Evolutionary conservation across 2,797 vertebrate species (phyloP), one percentile per base, ranked within the genome.

Genomic region (Myripristis jacobus): DNA sequence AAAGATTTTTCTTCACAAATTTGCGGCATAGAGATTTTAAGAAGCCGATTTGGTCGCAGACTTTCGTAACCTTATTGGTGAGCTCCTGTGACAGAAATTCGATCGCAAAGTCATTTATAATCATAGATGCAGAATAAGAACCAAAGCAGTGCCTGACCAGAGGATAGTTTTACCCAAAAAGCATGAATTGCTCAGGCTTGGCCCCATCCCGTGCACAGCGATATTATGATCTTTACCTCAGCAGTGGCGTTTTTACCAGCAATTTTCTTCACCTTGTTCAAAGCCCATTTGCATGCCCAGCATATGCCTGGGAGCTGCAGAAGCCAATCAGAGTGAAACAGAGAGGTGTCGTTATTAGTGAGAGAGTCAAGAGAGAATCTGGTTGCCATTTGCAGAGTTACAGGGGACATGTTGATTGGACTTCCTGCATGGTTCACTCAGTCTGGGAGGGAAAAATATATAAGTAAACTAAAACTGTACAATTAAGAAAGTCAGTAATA

Each of bases 201-300:
- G 38, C 12, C 15, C 38, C 38, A 15, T 13, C 12, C 38, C 15
- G 38, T 41, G 13, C 15, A 41, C 38, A 41, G 38, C 4, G 12
- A 13, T 13, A 41, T 38, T 11, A 38, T 15, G 13, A 1, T 36
- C 9, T 41, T 41, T 80, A 92, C 89, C 88, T 77, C 73, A 1
- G 7, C 16, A 0, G 73, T 85, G 12, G 13, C 7, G 0, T 70
- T 74, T 0, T 7, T 0, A 27, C 64, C 59, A 0, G 66, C 0
- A 0, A 0, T 0, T 59, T 27, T 43, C 66, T 83, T 81, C 60
- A 86, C 60, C 11, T 78, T 82, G 0, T 55, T 38, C 16, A 89
- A 6, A 24, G 77, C 22, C 70, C 50, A 67, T 31, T 86, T 73
- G 54, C 89, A 92, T 0, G 34, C 21, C 65, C 56, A 21, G 68